phyloP scores from a whole-genome alignment of 2,113 vertebrate species.

The Steatornis caripensis region DNA sequence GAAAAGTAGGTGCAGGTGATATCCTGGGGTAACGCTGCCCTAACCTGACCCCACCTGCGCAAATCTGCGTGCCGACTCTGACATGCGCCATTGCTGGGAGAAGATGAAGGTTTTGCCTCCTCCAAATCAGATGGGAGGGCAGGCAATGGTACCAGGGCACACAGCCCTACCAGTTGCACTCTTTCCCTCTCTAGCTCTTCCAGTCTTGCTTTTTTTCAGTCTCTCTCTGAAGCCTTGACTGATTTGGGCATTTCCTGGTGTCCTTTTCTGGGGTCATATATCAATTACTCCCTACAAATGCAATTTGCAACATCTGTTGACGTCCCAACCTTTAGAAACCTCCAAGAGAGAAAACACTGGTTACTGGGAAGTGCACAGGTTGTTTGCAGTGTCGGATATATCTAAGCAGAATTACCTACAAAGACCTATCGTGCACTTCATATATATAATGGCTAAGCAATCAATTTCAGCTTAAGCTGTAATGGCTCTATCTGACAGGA shows the following conservation, averaged over 20 bases:
- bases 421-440: not conserved
- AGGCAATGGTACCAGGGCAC: not conserved
- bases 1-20: too few species aligned
- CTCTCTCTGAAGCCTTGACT: too few species aligned
- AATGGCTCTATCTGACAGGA: not conserved
- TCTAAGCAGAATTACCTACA: not conserved
- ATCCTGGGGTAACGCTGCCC: accelerated
- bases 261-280: not conserved
- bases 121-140: accelerated
- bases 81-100: accelerated
- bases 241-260: not conserved
- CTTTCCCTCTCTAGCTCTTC: not conserved
- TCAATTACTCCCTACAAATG: not conserved
- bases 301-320: not conserved
- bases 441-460: not conserved
- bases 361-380: not conserved
- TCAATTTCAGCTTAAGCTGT: not conserved
- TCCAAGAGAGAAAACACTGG: not conserved
- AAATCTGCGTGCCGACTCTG: accelerated
- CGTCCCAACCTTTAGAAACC: not conserved
- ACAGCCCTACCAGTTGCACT: not conserved
- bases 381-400: not conserved
- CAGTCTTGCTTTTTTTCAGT: not conserved
- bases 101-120: too few species aligned
- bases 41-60: not conserved